Evolutionary conservation across 2,888 invertebrate species (phyloP).

Genomic region (Acleris sparsana): DNA sequence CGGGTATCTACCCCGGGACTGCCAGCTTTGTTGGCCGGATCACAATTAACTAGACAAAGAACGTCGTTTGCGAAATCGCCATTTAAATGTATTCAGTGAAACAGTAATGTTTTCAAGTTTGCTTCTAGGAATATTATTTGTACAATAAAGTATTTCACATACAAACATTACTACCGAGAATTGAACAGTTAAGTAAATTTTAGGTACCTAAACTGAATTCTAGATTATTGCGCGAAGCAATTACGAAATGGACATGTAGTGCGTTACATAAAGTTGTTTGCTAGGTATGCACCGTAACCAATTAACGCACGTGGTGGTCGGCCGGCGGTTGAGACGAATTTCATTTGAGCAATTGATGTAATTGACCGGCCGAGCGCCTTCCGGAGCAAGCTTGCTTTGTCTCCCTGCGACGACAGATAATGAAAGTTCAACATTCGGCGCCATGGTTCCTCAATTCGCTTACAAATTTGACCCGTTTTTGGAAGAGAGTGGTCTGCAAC

Average conservation of each 20-base stretch:
- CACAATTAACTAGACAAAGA: too few species aligned
- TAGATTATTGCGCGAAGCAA: constrained; percentile 22
- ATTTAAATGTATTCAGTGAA: too few species aligned
- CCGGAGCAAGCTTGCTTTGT: constrained; percentile 66
- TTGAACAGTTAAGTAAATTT: constrained; percentile 21
- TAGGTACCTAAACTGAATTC: constrained; percentile 16
- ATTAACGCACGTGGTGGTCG: constrained; percentile 63
- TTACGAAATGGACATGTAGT: constrained; percentile 27
- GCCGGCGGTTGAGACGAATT: constrained; percentile 67
- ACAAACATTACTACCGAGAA: constrained; percentile 2
- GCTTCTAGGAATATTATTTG: constrained; percentile 1
- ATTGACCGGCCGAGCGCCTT: constrained; percentile 74
- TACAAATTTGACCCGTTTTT: too few species aligned
- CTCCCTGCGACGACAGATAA: constrained; percentile 45
- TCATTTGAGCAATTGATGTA: constrained; percentile 81
- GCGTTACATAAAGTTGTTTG: constrained; percentile 55
- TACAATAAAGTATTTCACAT: too few species aligned
- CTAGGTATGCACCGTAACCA: constrained; percentile 81
- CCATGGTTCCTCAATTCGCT: too few species aligned
- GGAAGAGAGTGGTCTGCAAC: too few species aligned
- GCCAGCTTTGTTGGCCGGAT: too few species aligned
- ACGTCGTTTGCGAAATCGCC: too few species aligned
- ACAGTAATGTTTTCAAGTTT: too few species aligned
- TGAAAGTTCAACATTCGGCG: constrained; percentile 31
- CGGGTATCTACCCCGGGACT: too few species aligned